Evolutionary conservation across 2,113 vertebrate genomes (phyloP).

Genomic region (Psammodynastes pulverulentus): DNA sequence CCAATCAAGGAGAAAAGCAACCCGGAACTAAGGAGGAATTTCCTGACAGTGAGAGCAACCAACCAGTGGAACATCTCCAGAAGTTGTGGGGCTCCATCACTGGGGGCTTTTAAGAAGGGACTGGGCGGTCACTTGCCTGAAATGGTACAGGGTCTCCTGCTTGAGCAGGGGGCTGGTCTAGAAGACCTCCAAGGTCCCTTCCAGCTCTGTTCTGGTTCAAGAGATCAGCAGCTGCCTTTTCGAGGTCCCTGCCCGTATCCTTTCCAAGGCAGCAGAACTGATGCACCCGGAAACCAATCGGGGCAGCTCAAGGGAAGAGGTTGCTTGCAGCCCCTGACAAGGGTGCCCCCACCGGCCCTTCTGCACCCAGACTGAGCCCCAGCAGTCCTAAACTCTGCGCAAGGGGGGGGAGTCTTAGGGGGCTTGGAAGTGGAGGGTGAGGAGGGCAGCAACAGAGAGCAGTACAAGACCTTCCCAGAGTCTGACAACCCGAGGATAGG

Average conservation of each 20-base stretch:
- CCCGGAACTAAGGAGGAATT: background rate
- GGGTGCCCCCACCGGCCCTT: too few relatives aligned
- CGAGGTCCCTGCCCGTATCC: background rate
- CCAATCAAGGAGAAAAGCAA: background rate
- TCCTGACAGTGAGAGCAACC: background rate
- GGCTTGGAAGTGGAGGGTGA: background rate
- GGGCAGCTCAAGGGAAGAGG: background rate
- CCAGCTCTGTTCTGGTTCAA: background rate
- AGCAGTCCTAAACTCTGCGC: background rate
- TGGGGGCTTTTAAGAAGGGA: background rate
- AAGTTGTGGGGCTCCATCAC: background rate
- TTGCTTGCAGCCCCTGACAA: too few relatives aligned
- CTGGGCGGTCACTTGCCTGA: background rate
- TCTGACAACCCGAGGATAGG: background rate
- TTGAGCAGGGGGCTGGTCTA: background rate
- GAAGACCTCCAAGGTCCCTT: background rate
- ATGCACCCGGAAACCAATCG: background rate
- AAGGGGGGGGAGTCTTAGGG: too few relatives aligned
- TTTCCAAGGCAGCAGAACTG: background rate
- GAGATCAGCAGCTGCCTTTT: too few relatives aligned
- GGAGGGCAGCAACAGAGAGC: background rate
- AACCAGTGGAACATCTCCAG: background rate
- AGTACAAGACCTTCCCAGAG: background rate
- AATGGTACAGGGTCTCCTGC: background rate
- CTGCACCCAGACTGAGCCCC: background rate